Evolutionary conservation across 2,113 vertebrate genomes (phyloP).

Genomic region (Pseudorhombus dupliciocellatus): DNA sequence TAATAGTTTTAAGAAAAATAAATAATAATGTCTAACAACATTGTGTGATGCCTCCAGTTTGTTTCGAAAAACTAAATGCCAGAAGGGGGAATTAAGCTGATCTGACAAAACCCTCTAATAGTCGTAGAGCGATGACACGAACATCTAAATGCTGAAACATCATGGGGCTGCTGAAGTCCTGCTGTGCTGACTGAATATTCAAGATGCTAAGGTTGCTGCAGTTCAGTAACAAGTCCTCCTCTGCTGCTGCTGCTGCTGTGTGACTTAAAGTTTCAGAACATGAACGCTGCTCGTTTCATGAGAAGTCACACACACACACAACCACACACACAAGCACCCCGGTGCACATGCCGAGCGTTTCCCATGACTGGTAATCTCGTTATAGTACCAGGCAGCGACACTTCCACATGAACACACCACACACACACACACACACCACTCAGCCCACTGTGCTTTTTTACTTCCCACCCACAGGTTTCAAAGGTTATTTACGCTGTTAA

Average conservation of each 20-base stretch:
- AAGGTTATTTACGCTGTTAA: slow-evolving; percentile 19
- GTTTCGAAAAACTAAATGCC: neutral
- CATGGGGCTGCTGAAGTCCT: neutral
- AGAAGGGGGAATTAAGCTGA: neutral
- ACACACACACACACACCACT: slow-evolving; percentile 6
- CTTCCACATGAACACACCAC: neutral
- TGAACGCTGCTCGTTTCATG: neutral
- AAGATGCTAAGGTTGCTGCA: neutral
- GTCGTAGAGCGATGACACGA: neutral
- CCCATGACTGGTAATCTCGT: slow-evolving; percentile 62
- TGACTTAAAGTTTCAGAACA: neutral
- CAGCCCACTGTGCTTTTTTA: slow-evolving; percentile 29
- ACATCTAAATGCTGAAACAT: neutral
- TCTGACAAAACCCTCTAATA: neutral
- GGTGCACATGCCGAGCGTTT: slow-evolving; percentile 16
- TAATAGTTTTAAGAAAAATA: no score
- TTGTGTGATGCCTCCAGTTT: neutral
- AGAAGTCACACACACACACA: neutral
- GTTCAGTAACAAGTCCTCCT: neutral
- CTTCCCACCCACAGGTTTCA: slow-evolving; percentile 36
- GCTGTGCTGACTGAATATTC: no score
- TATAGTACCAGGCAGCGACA: slow-evolving; percentile 41
- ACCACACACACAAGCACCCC: neutral
- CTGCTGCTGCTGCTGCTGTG: no score
- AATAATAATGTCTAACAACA: neutral